Evolutionary conservation across 2,113 vertebrate species (phyloP).

Genomic region (Scatophagus argus): DNA sequence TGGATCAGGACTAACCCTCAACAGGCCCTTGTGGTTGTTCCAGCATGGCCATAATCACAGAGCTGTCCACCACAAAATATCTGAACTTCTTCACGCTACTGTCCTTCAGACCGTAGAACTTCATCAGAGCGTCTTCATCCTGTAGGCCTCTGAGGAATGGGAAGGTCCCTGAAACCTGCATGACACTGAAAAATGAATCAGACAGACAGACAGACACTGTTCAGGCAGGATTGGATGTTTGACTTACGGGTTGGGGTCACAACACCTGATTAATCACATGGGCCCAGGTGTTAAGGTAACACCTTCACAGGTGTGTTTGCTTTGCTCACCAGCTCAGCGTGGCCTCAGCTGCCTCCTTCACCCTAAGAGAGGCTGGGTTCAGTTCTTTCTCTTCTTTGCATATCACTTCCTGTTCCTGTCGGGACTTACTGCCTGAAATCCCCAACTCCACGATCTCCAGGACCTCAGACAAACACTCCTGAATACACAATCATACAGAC

Average conservation of each 20-base stretch:
- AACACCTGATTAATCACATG: too few species aligned
- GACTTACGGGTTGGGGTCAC: too few species aligned
- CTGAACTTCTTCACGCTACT: conserved; percentile 86
- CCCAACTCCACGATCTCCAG: conserved; percentile 95
- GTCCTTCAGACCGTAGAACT: conserved; percentile 86
- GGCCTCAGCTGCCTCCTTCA: conserved; percentile 96
- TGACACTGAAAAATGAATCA: conserved; percentile 84
- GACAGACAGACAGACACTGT: background rate
- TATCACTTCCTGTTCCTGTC: conserved; percentile 89
- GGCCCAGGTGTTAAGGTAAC: too few species aligned
- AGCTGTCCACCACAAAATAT: conserved; percentile 94
- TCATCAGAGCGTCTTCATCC: conserved; percentile 89
- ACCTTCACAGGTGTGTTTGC: background rate
- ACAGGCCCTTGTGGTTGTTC: conserved; percentile 90
- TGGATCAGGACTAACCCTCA: conserved; percentile 73
- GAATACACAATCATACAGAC: conserved; percentile 48
- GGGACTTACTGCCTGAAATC: conserved; percentile 94
- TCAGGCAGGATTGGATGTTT: too few species aligned
- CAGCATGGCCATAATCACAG: conserved; percentile 92
- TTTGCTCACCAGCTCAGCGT: conserved; percentile 90
- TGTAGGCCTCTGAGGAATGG: conserved; percentile 89
- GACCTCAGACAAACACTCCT: conserved; percentile 95
- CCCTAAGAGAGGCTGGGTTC: conserved; percentile 94
- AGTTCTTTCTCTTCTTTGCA: conserved; percentile 94
- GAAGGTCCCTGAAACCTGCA: conserved; percentile 92